Evolutionary conservation across 2,888 invertebrate genomes (phyloP).

Genomic region (Idaea biselata): DNA sequence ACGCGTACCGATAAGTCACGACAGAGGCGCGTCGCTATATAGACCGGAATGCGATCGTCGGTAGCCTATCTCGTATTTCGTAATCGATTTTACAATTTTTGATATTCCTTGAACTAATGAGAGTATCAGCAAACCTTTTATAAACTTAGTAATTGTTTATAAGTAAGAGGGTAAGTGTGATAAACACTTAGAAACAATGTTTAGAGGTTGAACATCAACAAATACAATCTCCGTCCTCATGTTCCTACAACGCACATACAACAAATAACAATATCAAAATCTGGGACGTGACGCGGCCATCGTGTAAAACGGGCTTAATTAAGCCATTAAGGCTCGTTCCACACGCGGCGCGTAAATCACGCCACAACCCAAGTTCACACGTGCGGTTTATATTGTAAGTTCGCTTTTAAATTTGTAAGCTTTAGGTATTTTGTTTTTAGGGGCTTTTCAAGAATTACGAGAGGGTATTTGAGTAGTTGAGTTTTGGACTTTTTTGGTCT

Average conservation of each 20-base stretch:
- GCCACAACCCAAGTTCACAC: conserved; percentile 22
- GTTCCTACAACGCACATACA: not conserved
- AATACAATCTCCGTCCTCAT: not conserved
- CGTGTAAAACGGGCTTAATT: conserved; percentile 1
- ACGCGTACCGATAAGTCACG: too few species aligned
- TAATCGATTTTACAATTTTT: too few species aligned
- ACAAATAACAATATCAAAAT: not conserved
- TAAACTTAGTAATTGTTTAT: too few species aligned
- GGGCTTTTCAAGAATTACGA: not conserved
- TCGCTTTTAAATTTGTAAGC: conserved; percentile 27
- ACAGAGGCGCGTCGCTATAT: too few species aligned
- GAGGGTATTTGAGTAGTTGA: not conserved
- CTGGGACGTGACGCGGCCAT: not conserved
- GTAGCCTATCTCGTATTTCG: too few species aligned
- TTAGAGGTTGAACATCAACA: not conserved
- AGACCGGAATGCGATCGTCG: too few species aligned
- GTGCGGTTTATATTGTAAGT: conserved; percentile 31
- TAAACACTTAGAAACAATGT: too few species aligned
- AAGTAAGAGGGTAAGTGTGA: too few species aligned
- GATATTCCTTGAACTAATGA: too few species aligned
- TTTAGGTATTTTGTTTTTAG: not conserved
- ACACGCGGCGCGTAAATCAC: conserved; percentile 6
- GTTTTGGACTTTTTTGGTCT: not conserved
- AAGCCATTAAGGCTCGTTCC: not conserved
- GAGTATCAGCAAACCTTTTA: too few species aligned